A percentile compares a stretch with the other conserved stretches of the same genome.
Conservation (phyloP, 1,140 invertebrate species). For the Ganaspis sp. region DNA sequence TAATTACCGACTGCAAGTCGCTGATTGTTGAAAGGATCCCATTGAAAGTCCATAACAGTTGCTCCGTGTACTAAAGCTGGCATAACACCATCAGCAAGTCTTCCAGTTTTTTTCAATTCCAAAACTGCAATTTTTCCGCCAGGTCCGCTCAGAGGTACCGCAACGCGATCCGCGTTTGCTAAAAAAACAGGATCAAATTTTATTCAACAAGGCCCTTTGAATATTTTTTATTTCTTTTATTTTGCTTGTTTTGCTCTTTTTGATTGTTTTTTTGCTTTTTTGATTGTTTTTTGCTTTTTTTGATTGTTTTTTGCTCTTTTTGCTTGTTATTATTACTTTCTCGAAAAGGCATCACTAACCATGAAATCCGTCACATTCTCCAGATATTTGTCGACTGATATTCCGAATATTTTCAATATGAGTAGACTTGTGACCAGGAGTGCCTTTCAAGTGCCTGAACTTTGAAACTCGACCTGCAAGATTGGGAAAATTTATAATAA, state of each 20-base stretch:
- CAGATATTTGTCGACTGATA: constrained; percentile 92
- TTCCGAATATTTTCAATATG: constrained; percentile 96
- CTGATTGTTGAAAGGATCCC: constrained; percentile 92
- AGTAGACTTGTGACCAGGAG: constrained; percentile 90
- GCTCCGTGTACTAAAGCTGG: constrained; percentile 91
- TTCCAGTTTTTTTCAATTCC: constrained; percentile 87
- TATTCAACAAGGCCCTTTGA: too few relatives aligned
- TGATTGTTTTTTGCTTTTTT: constrained; percentile 39
- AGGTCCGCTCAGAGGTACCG: constrained; percentile 90
- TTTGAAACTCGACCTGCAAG: constrained; percentile 90
- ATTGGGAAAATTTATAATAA: constrained; percentile 39
- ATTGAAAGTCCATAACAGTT: constrained; percentile 93
- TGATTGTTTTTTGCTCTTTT: too few relatives aligned
- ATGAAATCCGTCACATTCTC: constrained; percentile 95
- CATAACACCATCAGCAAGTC: constrained; percentile 87
- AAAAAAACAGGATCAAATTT: constrained; percentile 44
- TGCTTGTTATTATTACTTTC: too few relatives aligned
- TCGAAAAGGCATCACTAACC: too few relatives aligned
- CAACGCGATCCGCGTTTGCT: constrained; percentile 91
- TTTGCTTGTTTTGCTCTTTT: too few relatives aligned
- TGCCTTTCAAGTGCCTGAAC: constrained; percentile 94
- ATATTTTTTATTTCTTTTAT: too few relatives aligned
- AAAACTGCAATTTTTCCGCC: constrained; percentile 93
- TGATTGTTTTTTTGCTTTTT: too few relatives aligned
- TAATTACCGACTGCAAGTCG: constrained; percentile 85